Percentiles rank a stretch among this genome's conserved stretches.
phyloP scores from a whole-genome alignment of 1,140 invertebrate species.

The Eurosta solidaginis region DNA sequence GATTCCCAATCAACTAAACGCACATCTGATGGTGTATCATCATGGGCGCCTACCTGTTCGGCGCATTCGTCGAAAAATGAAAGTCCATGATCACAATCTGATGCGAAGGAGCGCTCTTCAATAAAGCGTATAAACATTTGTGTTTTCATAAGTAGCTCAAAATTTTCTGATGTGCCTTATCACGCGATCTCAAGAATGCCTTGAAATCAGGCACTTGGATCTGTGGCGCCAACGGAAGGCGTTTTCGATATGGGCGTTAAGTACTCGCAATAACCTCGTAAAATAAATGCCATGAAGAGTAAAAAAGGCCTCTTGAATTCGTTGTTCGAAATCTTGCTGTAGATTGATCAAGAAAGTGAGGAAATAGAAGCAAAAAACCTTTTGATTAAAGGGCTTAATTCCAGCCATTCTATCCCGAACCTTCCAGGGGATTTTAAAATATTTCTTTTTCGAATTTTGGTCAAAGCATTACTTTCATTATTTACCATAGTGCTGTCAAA shows the following conservation, averaged over 20 bases:
- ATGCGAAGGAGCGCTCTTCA: conserved; percentile 97
- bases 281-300: conserved; percentile 90
- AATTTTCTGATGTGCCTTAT: conserved; percentile 88
- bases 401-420: background rate
- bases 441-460: too few relatives aligned
- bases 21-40: conserved; percentile 64
- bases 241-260: conserved; percentile 93
- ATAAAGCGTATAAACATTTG: conserved; percentile 99
- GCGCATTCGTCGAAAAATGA: conserved; percentile 98
- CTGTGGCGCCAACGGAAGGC: conserved; percentile 90
- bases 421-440: too few relatives aligned
- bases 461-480: too few relatives aligned
- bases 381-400: background rate
- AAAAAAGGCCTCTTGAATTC: conserved; percentile 98
- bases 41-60: conserved; percentile 73
- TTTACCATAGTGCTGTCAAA: too few relatives aligned
- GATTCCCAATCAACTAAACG: conserved; percentile 76
- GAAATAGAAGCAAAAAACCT: conserved; percentile 52
- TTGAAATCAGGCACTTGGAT: conserved; percentile 95
- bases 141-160: conserved; percentile 84
- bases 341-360: too few relatives aligned
- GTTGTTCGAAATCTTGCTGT: conserved; percentile 80
- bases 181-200: conserved; percentile 71
- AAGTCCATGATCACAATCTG: conserved; percentile 89
- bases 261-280: conserved; percentile 89